Percentiles rank a stretch among this genome's conserved stretches.
Conservation (phyloP, 1,140 invertebrate genomes). For the Ips typographus region DNA sequence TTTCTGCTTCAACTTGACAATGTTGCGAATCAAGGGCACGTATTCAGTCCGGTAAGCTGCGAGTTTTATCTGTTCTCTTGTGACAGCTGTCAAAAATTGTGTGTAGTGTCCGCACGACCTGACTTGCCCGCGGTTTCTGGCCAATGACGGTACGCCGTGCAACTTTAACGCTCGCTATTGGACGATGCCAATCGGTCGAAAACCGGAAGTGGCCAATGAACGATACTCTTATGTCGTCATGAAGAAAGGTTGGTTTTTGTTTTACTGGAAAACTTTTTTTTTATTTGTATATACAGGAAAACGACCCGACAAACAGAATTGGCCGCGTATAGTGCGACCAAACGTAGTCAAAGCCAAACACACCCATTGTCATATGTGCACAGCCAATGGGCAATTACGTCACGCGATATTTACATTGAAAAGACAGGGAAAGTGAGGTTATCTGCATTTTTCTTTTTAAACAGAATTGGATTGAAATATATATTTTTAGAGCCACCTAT, state of each 20-base stretch:
- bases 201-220: conserved; percentile 55
- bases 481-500: conserved; percentile 60
- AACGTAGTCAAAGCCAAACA: conserved; percentile 67
- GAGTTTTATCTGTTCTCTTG: too few relatives aligned
- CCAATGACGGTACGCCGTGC: conserved; percentile 68
- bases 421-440: conserved; percentile 70
- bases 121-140: conserved; percentile 67
- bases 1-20: conserved; percentile 62
- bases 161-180: conserved; percentile 72
- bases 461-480: conserved; percentile 26
- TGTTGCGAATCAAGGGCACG: conserved; percentile 56
- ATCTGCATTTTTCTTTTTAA: not conserved
- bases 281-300: conserved; percentile 43
- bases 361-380: conserved; percentile 77
- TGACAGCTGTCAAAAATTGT: not conserved
- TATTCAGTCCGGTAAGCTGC: conserved; percentile 72
- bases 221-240: conserved; percentile 73
- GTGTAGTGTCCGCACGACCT: conserved; percentile 77
- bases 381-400: conserved; percentile 68
- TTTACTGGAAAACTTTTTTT: not conserved
- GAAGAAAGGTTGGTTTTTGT: conserved; percentile 64
- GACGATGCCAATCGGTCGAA: conserved; percentile 56
- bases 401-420: conserved; percentile 74
- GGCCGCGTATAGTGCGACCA: conserved; percentile 77
- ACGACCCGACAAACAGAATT: conserved; percentile 58